Percentiles rank a stretch among this genome's conserved stretches.
phyloP scores from a whole-genome alignment of 1,140 invertebrate genomes.

The Berghia stephanieae region DNA sequence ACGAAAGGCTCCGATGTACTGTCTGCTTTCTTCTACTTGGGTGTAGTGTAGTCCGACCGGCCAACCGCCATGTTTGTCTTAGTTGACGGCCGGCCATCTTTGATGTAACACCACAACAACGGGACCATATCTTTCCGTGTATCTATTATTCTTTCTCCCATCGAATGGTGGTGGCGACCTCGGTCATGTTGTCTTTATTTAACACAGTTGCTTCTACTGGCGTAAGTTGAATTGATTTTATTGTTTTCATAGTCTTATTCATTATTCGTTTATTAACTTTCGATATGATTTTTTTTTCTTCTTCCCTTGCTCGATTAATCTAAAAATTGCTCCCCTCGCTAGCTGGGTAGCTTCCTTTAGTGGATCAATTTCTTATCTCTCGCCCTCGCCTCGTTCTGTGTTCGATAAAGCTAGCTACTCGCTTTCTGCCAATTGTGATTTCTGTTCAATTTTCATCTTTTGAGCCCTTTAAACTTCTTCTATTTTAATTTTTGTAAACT shows the following conservation, averaged over 20 bases:
- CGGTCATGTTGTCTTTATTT: slow-evolving; percentile 20
- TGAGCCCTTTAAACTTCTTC: no score
- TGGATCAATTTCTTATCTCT: neutral
- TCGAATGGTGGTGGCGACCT: neutral
- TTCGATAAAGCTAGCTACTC: no score
- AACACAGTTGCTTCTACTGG: slow-evolving; percentile 14
- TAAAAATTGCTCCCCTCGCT: neutral
- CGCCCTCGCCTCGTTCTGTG: neutral
- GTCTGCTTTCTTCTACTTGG: slow-evolving; percentile 33
- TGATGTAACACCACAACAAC: slow-evolving; percentile 23
- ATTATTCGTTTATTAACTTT: no score
- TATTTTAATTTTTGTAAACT: no score
- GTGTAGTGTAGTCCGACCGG: slow-evolving; percentile 26
- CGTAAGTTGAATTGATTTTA: slow-evolving; percentile 24
- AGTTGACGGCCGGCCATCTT: slow-evolving; percentile 27
- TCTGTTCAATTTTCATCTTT: no score
- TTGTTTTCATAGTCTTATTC: no score
- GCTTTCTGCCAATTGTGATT: no score
- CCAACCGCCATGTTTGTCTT: slow-evolving; percentile 29
- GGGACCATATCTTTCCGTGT: neutral
- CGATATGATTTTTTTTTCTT: slow-evolving; percentile 22
- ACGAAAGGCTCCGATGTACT: slow-evolving; percentile 26
- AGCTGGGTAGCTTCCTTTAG: neutral
- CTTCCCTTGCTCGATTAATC: neutral
- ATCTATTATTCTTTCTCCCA: neutral